Conservation (phyloP, 2,888 invertebrate species). For the Sclerodermus sp. region DNA sequence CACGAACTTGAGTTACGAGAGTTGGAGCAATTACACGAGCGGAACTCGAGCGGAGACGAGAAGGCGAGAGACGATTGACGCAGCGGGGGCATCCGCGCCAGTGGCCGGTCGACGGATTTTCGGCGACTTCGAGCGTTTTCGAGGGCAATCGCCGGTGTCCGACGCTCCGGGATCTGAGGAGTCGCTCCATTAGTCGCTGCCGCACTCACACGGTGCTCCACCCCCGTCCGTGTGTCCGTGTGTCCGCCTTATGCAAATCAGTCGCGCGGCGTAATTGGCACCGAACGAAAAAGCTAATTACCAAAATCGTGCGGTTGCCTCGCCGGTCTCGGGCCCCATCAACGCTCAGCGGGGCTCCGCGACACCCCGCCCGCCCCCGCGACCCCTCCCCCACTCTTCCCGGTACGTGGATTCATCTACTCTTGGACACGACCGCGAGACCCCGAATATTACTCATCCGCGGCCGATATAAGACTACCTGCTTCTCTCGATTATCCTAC, state of each 20-base stretch:
- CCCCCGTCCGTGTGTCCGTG: no score
- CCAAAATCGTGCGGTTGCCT: conserved; percentile 43
- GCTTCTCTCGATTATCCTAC: no score
- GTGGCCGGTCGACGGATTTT: conserved; percentile 26
- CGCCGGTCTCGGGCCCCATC: conserved; percentile 39
- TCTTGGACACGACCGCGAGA: no score
- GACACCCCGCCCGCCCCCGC: conserved; percentile 30
- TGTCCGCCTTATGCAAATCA: conserved; percentile 55
- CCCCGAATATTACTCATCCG: conserved; percentile 37
- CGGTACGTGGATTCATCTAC: conserved; percentile 23
- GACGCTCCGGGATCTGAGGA: no score
- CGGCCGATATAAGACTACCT: conserved; percentile 35
- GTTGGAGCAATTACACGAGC: conserved; percentile 55
- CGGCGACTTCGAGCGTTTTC: no score
- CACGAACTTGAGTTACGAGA: conserved; percentile 50
- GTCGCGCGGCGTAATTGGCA: conserved; percentile 50
- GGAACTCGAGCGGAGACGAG: conserved; percentile 40
- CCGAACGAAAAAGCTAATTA: conserved; percentile 53
- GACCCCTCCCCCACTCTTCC: conserved; percentile 1
- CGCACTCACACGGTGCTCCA: no score
- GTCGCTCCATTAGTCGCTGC: no score
- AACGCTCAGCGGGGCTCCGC: conserved; percentile 42
- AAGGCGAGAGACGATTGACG: conserved; percentile 58
- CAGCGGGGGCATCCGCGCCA: conserved; percentile 44
- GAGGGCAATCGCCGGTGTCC: no score